Conservation (phyloP, 2,797 vertebrate species). For the Antrozous pallidus region DNA sequence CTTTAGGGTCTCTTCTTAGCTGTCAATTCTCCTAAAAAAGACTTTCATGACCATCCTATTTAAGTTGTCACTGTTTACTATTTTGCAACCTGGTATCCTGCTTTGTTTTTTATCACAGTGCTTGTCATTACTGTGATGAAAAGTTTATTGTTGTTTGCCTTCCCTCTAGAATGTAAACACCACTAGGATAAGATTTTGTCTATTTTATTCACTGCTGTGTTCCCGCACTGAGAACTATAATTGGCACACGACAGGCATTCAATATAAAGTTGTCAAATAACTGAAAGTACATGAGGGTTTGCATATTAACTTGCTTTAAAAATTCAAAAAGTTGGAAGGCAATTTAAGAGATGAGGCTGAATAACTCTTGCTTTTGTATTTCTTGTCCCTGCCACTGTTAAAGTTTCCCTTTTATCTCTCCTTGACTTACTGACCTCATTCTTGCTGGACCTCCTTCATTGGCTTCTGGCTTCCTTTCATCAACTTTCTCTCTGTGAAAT, state of each 20-base stretch:
- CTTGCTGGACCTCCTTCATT: not conserved
- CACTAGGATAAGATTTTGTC: not conserved
- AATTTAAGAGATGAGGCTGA: conserved; percentile 4
- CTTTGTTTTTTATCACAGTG: not conserved
- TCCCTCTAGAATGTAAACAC: conserved; percentile 7
- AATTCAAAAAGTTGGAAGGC: conserved; percentile 9
- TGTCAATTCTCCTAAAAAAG: not conserved
- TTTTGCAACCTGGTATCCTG: not conserved
- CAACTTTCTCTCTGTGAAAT: conserved; percentile 48
- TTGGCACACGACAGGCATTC: not conserved
- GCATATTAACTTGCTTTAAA: conserved; percentile 54
- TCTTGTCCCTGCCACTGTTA: not conserved
- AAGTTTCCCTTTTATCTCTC: not conserved
- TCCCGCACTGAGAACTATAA: not conserved
- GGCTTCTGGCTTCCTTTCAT: conserved; percentile 36
- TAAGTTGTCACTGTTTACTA: not conserved
- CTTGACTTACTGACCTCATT: not conserved
- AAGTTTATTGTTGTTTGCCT: not conserved
- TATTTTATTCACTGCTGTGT: conserved; percentile 12
- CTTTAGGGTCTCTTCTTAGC: not conserved
- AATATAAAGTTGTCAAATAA: conserved; percentile 46
- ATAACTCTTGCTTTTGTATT: not conserved
- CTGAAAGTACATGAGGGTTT: conserved; percentile 51
- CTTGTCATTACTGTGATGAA: not conserved
- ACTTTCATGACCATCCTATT: not conserved